Conservation (phyloP, 2,888 invertebrate genomes). For the Micropterix aruncella region DNA sequence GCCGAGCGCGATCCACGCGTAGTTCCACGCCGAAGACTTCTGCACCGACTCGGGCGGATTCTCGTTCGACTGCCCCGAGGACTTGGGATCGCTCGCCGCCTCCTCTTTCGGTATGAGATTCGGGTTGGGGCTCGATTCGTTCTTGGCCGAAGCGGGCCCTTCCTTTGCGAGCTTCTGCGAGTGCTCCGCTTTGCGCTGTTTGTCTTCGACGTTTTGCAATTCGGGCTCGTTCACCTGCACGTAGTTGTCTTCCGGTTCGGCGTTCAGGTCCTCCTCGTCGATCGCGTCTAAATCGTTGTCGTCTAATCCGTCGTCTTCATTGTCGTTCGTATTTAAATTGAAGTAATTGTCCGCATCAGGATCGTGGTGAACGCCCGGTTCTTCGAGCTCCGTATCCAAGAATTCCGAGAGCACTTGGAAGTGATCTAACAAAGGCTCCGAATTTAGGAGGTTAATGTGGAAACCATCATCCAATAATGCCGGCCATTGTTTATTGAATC, state of each 20-base stretch:
- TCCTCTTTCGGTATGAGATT: slow-evolving; percentile 9
- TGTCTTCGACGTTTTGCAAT: slow-evolving; percentile 10
- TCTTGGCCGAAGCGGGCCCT: slow-evolving; percentile 21
- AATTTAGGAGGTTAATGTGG: slow-evolving; percentile 30
- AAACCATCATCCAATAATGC: slow-evolving; percentile 34
- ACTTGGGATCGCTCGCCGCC: slow-evolving; percentile 6
- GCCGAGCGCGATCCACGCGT: slow-evolving; percentile 38
- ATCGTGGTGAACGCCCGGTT: slow-evolving; percentile 10
- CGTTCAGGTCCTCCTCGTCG: slow-evolving; percentile 17
- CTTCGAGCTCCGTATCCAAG: slow-evolving; percentile 27
- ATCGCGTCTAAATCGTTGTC: slow-evolving; percentile 20
- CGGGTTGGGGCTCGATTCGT: slow-evolving; percentile 11
- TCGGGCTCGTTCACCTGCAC: slow-evolving; percentile 22
- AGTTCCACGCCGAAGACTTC: slow-evolving; percentile 13
- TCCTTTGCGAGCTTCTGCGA: slow-evolving; percentile 19
- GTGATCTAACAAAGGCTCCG: slow-evolving; percentile 36
- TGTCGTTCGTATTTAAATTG: slow-evolving; percentile 2
- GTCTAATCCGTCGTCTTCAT: slow-evolving; percentile 5
- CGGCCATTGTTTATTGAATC: slow-evolving; percentile 29
- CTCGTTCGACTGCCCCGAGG: slow-evolving; percentile 8
- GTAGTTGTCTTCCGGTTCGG: slow-evolving; percentile 22
- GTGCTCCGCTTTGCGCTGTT: slow-evolving; percentile 14
- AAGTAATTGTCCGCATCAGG: slow-evolving; percentile 3
- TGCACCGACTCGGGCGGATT: slow-evolving; percentile 4
- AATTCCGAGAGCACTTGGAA: slow-evolving; percentile 40